Evolutionary conservation across 2,888 invertebrate genomes (phyloP).

Genomic region (Drosophila peninsularis): DNA sequence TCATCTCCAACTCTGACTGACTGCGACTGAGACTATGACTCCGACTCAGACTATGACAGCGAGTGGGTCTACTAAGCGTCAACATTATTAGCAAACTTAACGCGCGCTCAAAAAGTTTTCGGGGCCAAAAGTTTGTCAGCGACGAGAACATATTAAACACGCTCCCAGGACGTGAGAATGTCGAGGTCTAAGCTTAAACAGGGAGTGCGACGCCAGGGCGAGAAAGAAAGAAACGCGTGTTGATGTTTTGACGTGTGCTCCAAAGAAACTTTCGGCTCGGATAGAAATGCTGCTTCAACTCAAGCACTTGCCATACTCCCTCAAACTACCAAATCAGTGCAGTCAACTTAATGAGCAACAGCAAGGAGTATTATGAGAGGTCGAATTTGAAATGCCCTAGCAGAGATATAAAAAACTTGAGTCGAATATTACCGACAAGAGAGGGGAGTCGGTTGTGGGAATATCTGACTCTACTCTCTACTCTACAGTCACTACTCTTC

Average conservation of each 20-base stretch:
- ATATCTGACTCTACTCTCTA: not conserved
- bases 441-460: not conserved
- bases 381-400: not conserved
- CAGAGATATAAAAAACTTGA: not conserved
- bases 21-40: not conserved
- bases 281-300: constrained; percentile 44
- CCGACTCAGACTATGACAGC: constrained; percentile 3
- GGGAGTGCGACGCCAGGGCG: not conserved
- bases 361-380: not conserved
- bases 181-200: constrained; percentile 20
- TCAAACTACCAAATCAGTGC: constrained; percentile 69
- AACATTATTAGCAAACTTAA: constrained; percentile 79
- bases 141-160: constrained; percentile 76
- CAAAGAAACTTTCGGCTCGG: constrained; percentile 56
- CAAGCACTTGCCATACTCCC: constrained; percentile 64
- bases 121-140: constrained; percentile 71
- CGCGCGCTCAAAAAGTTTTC: constrained; percentile 67
- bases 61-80: constrained; percentile 51
- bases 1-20: not conserved
- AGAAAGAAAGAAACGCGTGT: constrained; percentile 63
- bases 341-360: constrained; percentile 69
- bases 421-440: not conserved
- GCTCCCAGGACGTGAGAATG: constrained; percentile 51
- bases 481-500: not conserved
- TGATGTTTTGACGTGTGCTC: constrained; percentile 79